Percentiles rank a stretch among this genome's conserved stretches.
These are phyloP conservation scores for Pygmarrhopalites habei DNA, from an alignment of 1,140 invertebrate genomes.

Conservation along the genomic window DNA sequence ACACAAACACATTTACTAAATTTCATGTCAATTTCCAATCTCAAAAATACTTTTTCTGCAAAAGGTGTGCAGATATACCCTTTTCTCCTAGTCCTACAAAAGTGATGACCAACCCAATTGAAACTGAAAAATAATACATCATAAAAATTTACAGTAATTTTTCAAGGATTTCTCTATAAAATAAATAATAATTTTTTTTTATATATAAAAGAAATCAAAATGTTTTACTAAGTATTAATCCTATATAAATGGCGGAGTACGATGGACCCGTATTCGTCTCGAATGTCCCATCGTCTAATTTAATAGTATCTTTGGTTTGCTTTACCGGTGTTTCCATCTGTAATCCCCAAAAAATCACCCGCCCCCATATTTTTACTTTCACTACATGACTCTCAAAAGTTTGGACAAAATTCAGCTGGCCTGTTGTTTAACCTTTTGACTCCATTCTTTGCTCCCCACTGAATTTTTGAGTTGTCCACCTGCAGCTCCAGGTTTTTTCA, in stretches of 20 bases:
- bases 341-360: too few species aligned
- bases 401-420: too few species aligned
- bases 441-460: not conserved
- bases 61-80: too few species aligned
- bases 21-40: too few species aligned
- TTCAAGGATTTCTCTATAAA: not conserved
- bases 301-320: not conserved
- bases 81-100: conserved; percentile 38
- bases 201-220: too few species aligned
- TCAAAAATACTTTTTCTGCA: too few species aligned
- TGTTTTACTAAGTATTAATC: conserved; percentile 31
- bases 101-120: conserved; percentile 30
- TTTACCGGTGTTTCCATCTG: not conserved
- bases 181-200: too few species aligned
- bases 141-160: conserved; percentile 1
- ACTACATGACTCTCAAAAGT: too few species aligned
- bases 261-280: conserved; percentile 11
- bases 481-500: not conserved
- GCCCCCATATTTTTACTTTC: too few species aligned
- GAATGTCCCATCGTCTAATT: not conserved
- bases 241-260: conserved; percentile 32
- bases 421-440: not conserved
- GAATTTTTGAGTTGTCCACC: not conserved
- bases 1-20: too few species aligned
- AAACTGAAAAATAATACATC: conserved; percentile 28